A percentile compares a stretch with the other conserved stretches of the same genome.
phyloP scores from a whole-genome alignment of 2,113 vertebrate species.

The Protobothrops flavoviridis region DNA sequence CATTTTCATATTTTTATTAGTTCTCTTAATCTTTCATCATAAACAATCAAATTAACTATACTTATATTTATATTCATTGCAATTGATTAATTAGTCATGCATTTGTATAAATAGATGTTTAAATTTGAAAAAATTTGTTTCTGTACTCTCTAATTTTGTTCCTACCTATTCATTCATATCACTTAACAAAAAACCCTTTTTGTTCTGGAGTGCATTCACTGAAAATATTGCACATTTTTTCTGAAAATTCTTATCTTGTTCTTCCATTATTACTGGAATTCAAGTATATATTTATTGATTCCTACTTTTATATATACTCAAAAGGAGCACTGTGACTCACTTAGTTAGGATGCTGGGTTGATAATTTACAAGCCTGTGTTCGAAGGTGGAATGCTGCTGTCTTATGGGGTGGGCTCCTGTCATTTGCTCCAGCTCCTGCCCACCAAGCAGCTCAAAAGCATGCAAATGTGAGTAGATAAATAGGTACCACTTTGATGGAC shows the following conservation, averaged over 20 bases:
- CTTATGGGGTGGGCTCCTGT: not conserved
- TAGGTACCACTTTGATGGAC: not conserved
- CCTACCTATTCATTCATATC: not conserved
- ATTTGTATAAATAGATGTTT: not conserved
- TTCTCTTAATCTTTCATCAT: not conserved
- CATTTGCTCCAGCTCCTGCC: not conserved
- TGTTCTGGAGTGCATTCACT: not conserved
- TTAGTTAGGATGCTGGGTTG: not conserved
- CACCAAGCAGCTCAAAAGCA: not conserved
- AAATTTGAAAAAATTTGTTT: not conserved
- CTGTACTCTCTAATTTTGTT: not conserved
- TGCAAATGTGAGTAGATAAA: not conserved
- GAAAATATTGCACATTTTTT: not conserved
- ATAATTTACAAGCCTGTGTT: not conserved
- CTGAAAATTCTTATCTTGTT: not conserved
- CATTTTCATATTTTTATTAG: not conserved
- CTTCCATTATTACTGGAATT: not conserved
- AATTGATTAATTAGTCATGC: not conserved
- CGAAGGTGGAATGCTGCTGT: not conserved
- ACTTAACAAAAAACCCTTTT: not conserved
- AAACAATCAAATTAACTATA: not conserved
- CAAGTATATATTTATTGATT: not conserved
- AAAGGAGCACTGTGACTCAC: not conserved
- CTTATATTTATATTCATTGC: not conserved
- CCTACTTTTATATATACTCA: not conserved